Percentiles rank a stretch among this genome's conserved stretches.
These are phyloP conservation scores for Galaxea fascicularis DNA, from an alignment of 92 coral and sea anemone genomes.

Conservation along the genomic window DNA sequence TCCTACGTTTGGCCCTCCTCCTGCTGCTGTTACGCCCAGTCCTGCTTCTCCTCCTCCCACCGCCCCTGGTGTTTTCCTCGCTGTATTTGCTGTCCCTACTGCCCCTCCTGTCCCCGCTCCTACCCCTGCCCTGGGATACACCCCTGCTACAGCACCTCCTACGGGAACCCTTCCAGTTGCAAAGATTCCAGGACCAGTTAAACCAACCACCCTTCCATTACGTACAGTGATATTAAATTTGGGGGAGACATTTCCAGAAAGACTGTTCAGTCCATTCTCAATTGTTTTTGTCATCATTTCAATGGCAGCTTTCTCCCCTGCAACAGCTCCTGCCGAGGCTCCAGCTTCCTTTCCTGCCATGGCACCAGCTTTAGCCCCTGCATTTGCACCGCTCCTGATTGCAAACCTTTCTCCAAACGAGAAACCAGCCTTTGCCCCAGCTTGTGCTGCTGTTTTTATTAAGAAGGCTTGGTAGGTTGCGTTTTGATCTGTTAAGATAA, in stretches of 20 bases:
- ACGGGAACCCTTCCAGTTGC: conserved; percentile 37
- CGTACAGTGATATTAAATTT: conserved; percentile 2
- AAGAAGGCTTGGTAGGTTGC: conserved; percentile 34
- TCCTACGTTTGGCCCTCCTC: conserved; percentile 23
- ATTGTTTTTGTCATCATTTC: conserved; percentile 36
- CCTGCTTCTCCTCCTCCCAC: conserved; percentile 8
- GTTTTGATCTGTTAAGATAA: conserved; percentile 42
- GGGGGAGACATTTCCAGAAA: background rate
- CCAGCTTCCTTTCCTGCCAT: conserved; percentile 65
- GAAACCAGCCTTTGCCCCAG: conserved; percentile 75
- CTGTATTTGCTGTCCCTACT: too few relatives aligned
- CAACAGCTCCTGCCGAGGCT: conserved; percentile 52
- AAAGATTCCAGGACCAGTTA: conserved; percentile 20
- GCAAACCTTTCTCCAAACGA: conserved; percentile 33
- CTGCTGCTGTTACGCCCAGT: conserved; percentile 8
- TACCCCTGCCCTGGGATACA: conserved; percentile 9
- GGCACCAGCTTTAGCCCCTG: conserved; percentile 75
- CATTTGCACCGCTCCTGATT: conserved; percentile 10
- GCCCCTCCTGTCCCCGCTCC: conserved; percentile 27
- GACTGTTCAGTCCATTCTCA: conserved; percentile 17
- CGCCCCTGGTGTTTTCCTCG: conserved; percentile 14
- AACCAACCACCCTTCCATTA: conserved; percentile 29
- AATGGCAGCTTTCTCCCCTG: conserved; percentile 33
- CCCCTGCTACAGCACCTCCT: conserved; percentile 29
- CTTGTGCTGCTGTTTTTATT: conserved; percentile 57